Conservation (phyloP, 2,888 invertebrate genomes). For the Cephus sareptanus region DNA sequence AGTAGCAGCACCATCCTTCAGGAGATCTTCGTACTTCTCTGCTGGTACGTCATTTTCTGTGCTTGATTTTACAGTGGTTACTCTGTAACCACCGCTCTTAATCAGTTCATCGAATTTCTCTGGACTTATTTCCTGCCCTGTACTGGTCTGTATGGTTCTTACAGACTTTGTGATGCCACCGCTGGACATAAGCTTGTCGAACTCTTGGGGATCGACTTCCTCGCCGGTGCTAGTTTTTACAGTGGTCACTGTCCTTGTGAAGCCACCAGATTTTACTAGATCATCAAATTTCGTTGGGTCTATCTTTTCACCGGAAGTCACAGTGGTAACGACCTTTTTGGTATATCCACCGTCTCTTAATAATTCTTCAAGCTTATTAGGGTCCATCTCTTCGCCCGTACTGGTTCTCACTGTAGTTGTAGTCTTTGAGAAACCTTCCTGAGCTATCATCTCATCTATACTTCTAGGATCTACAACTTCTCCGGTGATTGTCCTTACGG, state of each 20-base stretch:
- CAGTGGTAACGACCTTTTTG: slow-evolving; percentile 1
- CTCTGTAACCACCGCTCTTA: slow-evolving; percentile 24
- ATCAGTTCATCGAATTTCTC: slow-evolving; percentile 29
- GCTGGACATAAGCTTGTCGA: slow-evolving; percentile 14
- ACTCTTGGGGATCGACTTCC: slow-evolving; percentile 31
- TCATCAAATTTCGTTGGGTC: slow-evolving; percentile 6
- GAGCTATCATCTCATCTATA: slow-evolving; percentile 58
- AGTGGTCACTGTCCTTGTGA: slow-evolving; percentile 4
- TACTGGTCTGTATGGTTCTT: slow-evolving; percentile 13
- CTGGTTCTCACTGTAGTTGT: slow-evolving; percentile 17
- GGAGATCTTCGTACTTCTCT: slow-evolving; percentile 8
- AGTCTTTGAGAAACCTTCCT: slow-evolving; percentile 14
- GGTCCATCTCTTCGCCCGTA: slow-evolving; percentile 26
- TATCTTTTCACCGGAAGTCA: slow-evolving; percentile 12
- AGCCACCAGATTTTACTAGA: slow-evolving; percentile 6
- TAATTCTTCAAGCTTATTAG: slow-evolving; percentile 27
- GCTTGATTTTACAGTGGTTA: slow-evolving; percentile 15
- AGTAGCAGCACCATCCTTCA: slow-evolving; percentile 21
- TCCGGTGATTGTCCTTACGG: slow-evolving; percentile 10
- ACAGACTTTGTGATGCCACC: slow-evolving; percentile 8
- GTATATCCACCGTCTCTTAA: slow-evolving; percentile 27
- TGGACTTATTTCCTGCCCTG: slow-evolving; percentile 28
- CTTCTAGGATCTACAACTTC: slow-evolving; percentile 16
- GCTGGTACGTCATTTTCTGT: slow-evolving; percentile 6
- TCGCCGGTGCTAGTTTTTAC: slow-evolving; percentile 11